Evolutionary conservation across 2,113 vertebrate species (phyloP), one percentile per base, ranked within the genome.

Genomic region (Pontoporia blainvillei): DNA sequence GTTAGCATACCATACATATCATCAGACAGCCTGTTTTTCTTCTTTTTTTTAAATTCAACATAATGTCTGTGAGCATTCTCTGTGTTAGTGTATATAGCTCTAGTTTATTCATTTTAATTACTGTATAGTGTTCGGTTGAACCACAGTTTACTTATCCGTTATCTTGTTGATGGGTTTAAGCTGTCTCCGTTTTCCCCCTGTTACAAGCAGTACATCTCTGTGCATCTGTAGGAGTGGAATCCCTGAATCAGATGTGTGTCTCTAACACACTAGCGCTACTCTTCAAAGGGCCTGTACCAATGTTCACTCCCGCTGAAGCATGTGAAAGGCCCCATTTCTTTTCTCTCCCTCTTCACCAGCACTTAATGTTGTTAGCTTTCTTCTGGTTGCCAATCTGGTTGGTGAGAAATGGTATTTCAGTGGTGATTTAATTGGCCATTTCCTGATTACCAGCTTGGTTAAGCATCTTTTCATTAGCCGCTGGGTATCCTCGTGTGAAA

Each of bases 121-220:
- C 59, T 29, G 1, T 12, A 3, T 12, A 17, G 46, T 31, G 9
- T n/a, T 73, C 23, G 46, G 20, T 34, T 44, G 54, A 46, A 36
- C 0, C 36, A 20, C 6, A 8, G 8, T 39, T 62, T 62, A 20
- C 59, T 66, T 54, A 46, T 49, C n/a, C 17, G 6, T 21, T 23
- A 23, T 66, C 57, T 88, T 14, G 5, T 3, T 21, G 57, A 39
- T 23, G 49, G 59, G 12, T 27, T 59, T 49, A 66, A 73, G 14
- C 29, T 57, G 49, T 31, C 13, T 67, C 21, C 7, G 8, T 75
- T 41, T 75, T 6, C 0, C 6, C 25, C 31, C 17, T 1, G 0
- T 59, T 39, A n/a, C 15, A 41, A 67, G 64, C 25, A 59, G 44
- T 15, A 0, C n/a, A 25, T 73, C n/a, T 86, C 31, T 44, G 49